phyloP scores from a whole-genome alignment of 2,888 invertebrate genomes.

The Octodonta nipae region DNA sequence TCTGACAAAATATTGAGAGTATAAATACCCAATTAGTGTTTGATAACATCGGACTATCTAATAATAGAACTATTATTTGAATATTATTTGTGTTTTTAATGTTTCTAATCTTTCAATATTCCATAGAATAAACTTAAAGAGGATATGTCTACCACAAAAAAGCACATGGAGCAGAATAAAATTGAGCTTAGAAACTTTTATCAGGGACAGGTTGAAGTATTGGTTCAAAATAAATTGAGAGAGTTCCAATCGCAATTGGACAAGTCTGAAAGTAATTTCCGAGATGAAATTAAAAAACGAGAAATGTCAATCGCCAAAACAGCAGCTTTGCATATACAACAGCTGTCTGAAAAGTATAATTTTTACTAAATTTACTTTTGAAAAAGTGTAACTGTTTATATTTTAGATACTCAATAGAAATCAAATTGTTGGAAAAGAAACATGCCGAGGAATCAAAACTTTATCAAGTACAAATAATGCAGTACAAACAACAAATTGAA shows the following conservation, averaged over 20 bases:
- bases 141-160: conserved; percentile 33
- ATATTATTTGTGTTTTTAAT: neutral
- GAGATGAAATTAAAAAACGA: conserved; percentile 47
- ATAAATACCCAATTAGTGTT: too few relatives aligned
- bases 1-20: too few relatives aligned
- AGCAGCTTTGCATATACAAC: conserved; percentile 57
- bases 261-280: conserved; percentile 49
- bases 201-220: conserved; percentile 67
- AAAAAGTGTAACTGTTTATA: too few relatives aligned
- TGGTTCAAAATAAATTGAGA: conserved; percentile 59
- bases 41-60: too few relatives aligned
- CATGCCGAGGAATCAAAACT: conserved; percentile 64
- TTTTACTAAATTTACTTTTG: too few relatives aligned
- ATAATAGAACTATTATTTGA: too few relatives aligned
- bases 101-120: neutral
- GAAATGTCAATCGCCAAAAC: conserved; percentile 55
- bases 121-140: conserved; percentile 35
- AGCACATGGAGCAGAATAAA: conserved; percentile 49
- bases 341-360: conserved; percentile 52
- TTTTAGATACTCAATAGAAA: conserved; percentile 56
- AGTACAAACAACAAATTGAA: conserved; percentile 53
- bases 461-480: conserved; percentile 56
- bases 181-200: conserved; percentile 59
- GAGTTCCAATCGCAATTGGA: conserved; percentile 68
- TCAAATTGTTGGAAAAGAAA: conserved; percentile 64